These are phyloP conservation scores for Drosophila gunungcola DNA, from an alignment of 1,140 invertebrate genomes.

Conservation along the genomic window DNA sequence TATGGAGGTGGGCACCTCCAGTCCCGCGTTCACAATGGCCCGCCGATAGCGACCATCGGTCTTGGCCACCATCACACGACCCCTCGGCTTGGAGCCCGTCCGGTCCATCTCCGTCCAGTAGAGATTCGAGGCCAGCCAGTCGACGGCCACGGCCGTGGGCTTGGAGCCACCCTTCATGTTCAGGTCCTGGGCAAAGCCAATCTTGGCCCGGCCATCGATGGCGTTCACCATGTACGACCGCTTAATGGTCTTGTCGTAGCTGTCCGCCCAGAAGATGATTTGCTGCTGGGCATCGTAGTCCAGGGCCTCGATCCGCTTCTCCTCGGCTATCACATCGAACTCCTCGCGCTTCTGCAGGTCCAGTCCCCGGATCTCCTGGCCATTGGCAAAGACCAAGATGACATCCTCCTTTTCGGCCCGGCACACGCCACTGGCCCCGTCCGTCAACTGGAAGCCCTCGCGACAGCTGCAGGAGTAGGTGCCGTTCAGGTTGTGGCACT, in stretches of 20 bases:
- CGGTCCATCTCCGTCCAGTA: conserved; percentile 97
- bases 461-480: conserved; percentile 95
- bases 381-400: conserved; percentile 90
- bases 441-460: conserved; percentile 91
- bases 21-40: conserved; percentile 89
- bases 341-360: conserved; percentile 89
- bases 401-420: conserved; percentile 88
- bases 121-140: conserved; percentile 96
- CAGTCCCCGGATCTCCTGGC: conserved; percentile 93
- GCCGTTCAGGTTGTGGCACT: conserved; percentile 96
- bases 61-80: conserved; percentile 93
- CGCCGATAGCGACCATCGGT: conserved; percentile 95
- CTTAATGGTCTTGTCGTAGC: conserved; percentile 95
- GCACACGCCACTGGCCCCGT: conserved; percentile 92
- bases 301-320: conserved; percentile 94
- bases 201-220: conserved; percentile 90
- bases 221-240: conserved; percentile 95
- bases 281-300: conserved; percentile 93
- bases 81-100: conserved; percentile 89
- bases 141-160: conserved; percentile 93
- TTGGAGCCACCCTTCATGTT: conserved; percentile 92
- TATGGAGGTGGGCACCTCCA: conserved; percentile 94
- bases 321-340: conserved; percentile 91
- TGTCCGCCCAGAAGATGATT: conserved; percentile 97
- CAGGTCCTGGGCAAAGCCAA: conserved; percentile 94